Conservation (phyloP, 2,888 invertebrate genomes). For the Calliphora vomitoria region DNA sequence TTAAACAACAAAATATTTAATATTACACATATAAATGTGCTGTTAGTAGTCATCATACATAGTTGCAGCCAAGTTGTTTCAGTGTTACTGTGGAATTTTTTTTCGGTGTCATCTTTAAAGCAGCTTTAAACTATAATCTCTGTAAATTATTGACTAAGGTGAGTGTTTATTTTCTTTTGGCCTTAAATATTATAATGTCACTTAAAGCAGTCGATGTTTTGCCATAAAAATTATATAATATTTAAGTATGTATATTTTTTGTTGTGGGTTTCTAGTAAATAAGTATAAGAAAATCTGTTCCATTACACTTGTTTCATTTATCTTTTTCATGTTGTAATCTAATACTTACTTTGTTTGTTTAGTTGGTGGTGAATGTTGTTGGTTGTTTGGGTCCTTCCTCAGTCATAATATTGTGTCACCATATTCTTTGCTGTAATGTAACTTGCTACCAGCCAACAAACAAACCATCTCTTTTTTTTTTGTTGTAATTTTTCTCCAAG, state of each 20-base stretch:
- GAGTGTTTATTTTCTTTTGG: constrained; percentile 31
- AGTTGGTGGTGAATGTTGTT: not conserved
- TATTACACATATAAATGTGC: not conserved
- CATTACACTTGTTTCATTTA: constrained; percentile 27
- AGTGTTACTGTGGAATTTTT: too few species aligned
- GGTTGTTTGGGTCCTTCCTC: not conserved
- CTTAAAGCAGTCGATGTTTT: not conserved
- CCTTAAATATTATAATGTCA: not conserved
- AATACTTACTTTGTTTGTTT: constrained; percentile 33
- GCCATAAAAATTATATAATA: constrained; percentile 22
- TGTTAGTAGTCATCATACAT: too few species aligned
- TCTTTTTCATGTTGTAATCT: constrained; percentile 52
- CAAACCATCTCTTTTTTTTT: constrained; percentile 24
- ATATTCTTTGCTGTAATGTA: not conserved
- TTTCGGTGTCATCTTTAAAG: not conserved
- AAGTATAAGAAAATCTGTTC: constrained; percentile 14
- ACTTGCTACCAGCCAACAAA: constrained; percentile 25
- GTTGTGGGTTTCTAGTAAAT: too few species aligned
- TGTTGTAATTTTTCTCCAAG: not conserved
- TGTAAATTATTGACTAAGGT: constrained; percentile 56
- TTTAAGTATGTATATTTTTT: not conserved
- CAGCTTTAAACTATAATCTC: constrained; percentile 13
- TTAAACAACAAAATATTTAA: not conserved
- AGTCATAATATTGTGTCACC: constrained; percentile 63
- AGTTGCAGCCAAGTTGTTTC: too few species aligned